Evolutionary conservation across 2,113 vertebrate species (phyloP).

Genomic region (Phylloscopus trochiloides): DNA sequence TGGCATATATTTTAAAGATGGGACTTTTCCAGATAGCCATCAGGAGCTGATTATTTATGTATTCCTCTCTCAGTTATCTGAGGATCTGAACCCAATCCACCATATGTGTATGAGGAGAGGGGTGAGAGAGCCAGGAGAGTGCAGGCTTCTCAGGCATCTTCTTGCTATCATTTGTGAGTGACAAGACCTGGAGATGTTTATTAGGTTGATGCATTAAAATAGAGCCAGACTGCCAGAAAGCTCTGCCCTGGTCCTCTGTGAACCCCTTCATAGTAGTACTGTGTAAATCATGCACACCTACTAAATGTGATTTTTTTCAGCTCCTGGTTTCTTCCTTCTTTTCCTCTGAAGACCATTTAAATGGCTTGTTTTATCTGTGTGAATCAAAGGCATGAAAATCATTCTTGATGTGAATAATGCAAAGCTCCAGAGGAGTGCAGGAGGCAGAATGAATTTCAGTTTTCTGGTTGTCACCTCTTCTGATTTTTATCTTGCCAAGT

Average conservation of each 20-base stretch:
- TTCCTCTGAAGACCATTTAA: neutral
- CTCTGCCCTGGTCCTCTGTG: neutral
- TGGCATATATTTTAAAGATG: neutral
- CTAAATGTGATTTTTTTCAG: neutral
- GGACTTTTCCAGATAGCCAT: neutral
- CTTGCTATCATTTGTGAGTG: neutral
- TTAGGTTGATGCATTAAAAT: neutral
- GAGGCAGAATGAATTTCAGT: neutral
- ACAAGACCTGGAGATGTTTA: neutral
- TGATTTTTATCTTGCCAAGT: neutral
- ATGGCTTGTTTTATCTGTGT: neutral
- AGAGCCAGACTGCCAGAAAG: neutral
- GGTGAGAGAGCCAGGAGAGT: neutral
- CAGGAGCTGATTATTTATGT: neutral
- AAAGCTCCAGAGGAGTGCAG: neutral
- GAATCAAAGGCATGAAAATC: neutral
- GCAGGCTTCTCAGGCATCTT: neutral
- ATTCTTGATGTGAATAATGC: neutral
- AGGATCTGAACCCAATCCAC: neutral
- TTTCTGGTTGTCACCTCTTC: neutral
- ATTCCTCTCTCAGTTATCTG: neutral
- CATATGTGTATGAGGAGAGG: neutral
- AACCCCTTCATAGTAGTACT: neutral
- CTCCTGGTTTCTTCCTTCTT: neutral
- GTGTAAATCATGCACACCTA: neutral